These are phyloP conservation scores for Oscheius sp. DNA, from an alignment of 2,888 invertebrate genomes.

Conservation along the genomic window DNA sequence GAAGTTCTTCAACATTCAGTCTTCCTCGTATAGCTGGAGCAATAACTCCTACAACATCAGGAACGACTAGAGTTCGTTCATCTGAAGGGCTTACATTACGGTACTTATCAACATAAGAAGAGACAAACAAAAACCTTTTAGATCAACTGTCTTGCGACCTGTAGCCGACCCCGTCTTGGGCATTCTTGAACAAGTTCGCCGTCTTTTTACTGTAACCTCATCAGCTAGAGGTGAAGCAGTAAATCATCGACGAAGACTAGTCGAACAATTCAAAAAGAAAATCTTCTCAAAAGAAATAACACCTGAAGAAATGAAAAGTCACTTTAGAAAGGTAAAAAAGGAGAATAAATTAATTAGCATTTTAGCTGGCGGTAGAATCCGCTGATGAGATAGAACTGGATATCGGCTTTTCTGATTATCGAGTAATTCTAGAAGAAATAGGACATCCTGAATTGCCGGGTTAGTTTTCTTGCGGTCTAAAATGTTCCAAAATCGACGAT, in stretches of 20 bases:
- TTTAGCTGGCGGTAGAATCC: constrained; percentile 42
- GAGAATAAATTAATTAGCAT: not conserved
- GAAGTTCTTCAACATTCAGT: constrained; percentile 19
- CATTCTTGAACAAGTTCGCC: constrained; percentile 54
- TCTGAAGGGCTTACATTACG: constrained; percentile 18
- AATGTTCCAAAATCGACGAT: not conserved
- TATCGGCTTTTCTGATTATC: constrained; percentile 57
- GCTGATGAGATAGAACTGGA: constrained; percentile 51
- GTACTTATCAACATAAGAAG: not conserved
- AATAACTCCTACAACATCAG: not conserved
- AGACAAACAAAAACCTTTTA: constrained; percentile 5
- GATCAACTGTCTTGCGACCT: constrained; percentile 48
- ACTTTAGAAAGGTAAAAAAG: constrained; percentile 47
- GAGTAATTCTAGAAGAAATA: constrained; percentile 49
- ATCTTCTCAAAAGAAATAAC: constrained; percentile 41
- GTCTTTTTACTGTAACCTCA: constrained; percentile 32
- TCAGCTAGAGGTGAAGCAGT: constrained; percentile 17
- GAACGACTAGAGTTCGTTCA: constrained; percentile 8
- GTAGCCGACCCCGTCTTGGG: constrained; percentile 55
- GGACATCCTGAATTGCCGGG: constrained; percentile 37
- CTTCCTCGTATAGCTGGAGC: constrained; percentile 7
- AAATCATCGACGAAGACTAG: constrained; percentile 39
- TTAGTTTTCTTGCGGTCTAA: not conserved
- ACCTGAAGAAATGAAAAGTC: constrained; percentile 48
- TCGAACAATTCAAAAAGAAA: constrained; percentile 51